Conservation (phyloP, 2,888 invertebrate species). For the Nomada goodeniana region DNA sequence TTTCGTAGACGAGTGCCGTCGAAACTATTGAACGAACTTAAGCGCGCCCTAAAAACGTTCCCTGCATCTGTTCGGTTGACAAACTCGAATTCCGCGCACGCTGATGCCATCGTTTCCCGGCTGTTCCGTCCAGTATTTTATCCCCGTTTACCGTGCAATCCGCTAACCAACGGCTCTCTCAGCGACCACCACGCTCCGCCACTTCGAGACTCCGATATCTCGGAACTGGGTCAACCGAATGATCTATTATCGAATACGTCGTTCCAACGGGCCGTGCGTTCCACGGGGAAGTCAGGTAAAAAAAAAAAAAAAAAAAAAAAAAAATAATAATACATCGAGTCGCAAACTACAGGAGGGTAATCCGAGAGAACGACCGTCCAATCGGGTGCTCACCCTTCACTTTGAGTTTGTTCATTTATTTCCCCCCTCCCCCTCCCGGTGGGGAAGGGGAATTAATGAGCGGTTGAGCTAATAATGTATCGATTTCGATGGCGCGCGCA, state of each 20-base stretch:
- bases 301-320: constrained; percentile 38
- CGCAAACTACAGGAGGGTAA: not conserved
- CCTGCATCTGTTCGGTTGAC: constrained; percentile 28
- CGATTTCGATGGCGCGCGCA: constrained; percentile 10
- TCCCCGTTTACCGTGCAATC: constrained; percentile 54
- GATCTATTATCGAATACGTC: constrained; percentile 61
- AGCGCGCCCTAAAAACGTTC: constrained; percentile 4
- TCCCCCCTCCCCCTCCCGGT: too few relatives aligned
- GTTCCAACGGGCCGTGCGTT: constrained; percentile 30
- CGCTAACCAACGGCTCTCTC: constrained; percentile 43
- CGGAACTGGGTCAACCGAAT: constrained; percentile 66
- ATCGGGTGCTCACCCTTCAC: not conserved
- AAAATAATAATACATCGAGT: not conserved
- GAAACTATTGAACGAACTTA: too few relatives aligned
- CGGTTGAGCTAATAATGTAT: constrained; percentile 20
- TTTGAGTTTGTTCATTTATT: constrained; percentile 9
- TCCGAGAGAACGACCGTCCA: not conserved
- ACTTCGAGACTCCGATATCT: constrained; percentile 62
- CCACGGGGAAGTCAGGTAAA: constrained; percentile 22
- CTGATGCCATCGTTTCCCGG: constrained; percentile 22
- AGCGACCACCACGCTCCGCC: constrained; percentile 52
- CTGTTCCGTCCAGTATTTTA: constrained; percentile 53
- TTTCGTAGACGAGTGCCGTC: too few relatives aligned
- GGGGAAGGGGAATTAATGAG: not conserved
- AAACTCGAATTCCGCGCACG: constrained; percentile 28